Evolutionary conservation across 2,888 invertebrate species (phyloP).

Genomic region (Cataglyphis albicans): DNA sequence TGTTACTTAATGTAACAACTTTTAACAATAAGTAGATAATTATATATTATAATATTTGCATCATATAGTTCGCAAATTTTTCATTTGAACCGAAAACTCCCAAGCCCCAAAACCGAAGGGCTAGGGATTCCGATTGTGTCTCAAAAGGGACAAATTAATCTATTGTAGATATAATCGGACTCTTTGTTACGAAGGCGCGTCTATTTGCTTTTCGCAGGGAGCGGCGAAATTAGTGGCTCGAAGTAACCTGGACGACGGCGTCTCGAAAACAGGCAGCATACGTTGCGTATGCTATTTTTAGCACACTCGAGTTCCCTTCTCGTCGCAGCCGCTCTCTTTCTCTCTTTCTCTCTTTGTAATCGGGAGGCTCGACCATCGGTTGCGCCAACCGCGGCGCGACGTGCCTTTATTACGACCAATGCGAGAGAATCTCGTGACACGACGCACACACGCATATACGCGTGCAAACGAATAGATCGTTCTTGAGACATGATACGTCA

Average conservation of each 20-base stretch:
- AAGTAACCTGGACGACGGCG: constrained; percentile 34
- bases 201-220: background rate
- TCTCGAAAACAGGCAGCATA: constrained; percentile 15
- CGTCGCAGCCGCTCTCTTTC: background rate
- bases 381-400: constrained; percentile 76
- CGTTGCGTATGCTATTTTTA: constrained; percentile 35
- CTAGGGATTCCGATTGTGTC: background rate
- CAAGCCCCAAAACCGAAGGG: background rate
- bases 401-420: constrained; percentile 77
- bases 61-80: background rate
- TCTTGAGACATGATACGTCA: constrained; percentile 32
- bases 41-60: background rate
- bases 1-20: background rate
- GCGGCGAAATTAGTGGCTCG: constrained; percentile 31
- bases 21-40: background rate
- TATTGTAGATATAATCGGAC: background rate
- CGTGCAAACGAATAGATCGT: background rate
- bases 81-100: background rate
- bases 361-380: constrained; percentile 77
- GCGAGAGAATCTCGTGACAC: background rate
- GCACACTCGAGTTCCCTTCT: background rate
- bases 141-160: background rate
- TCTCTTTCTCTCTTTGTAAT: background rate
- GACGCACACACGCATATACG: background rate
- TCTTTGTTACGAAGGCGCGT: constrained; percentile 36